phyloP scores from a whole-genome alignment of 2,888 invertebrate species.

The Drosophila tripunctata region DNA sequence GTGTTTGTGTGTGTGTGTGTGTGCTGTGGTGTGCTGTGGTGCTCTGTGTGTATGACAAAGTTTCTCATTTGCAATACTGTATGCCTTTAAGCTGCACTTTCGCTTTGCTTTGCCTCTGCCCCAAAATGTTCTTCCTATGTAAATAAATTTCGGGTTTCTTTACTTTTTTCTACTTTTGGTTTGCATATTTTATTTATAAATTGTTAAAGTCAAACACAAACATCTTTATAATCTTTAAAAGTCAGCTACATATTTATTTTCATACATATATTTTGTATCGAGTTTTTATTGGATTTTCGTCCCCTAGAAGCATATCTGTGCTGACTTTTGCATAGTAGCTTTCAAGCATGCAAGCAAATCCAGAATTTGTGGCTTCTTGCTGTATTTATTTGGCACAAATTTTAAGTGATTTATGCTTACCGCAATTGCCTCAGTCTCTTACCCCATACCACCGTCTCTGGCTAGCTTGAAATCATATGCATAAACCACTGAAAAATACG shows the following conservation, averaged over 20 bases:
- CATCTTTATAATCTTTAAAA: no score
- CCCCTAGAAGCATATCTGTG: constrained; percentile 12
- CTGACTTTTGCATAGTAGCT: constrained; percentile 58
- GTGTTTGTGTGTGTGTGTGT: constrained; percentile 6
- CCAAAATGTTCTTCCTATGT: constrained; percentile 15
- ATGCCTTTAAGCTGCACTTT: constrained; percentile 73
- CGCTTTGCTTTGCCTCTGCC: constrained; percentile 35
- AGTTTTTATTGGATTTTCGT: constrained; percentile 7
- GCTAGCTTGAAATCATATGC: constrained; percentile 36
- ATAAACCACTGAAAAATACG: constrained; percentile 66
- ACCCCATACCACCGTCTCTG: background rate
- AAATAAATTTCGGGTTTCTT: constrained; percentile 1
- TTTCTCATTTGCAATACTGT: constrained; percentile 63
- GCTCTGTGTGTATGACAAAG: constrained; percentile 47
- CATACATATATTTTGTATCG: background rate
- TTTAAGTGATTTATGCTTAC: constrained; percentile 77
- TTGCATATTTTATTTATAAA: constrained; percentile 1
- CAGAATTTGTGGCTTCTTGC: constrained; percentile 65
- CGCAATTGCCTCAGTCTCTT: constrained; percentile 69
- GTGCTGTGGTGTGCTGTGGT: constrained; percentile 20
- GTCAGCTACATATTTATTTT: constrained; percentile 32
- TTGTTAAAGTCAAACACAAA: constrained; percentile 19
- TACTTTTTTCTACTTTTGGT: background rate
- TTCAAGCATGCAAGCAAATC: constrained; percentile 54
- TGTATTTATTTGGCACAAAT: constrained; percentile 79